Base-by-base conservation (phyloP, 2,113 vertebrate species). In the Caloenas nicobarica region DNA sequence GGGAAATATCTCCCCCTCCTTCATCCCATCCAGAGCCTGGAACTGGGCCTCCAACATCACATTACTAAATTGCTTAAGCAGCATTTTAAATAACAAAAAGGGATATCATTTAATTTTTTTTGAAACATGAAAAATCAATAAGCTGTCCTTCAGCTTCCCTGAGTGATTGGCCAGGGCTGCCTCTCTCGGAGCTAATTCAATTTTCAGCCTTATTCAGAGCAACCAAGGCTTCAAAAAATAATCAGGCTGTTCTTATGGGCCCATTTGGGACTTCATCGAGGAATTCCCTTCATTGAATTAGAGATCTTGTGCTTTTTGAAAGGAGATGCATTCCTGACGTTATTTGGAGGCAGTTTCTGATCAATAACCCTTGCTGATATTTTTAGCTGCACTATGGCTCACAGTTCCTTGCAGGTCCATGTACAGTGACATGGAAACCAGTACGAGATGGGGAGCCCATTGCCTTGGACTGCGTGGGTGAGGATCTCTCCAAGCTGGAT, bases 91-190 rank as follows among this genome's bases (percentile, higher is more conserved):
- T 98, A 98, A 98, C 97, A 96, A 96, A 96, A 97, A 93, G 93
- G 93, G 92, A 93, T 93, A 97, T 97, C 97, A 98, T 98, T 98
- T 98, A 96, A 98, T 98, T 97, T 97, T 95, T 65, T 98, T 96
- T 94, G 93, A 97, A 97, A 98, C 91, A 92, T 93, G 97, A 93
- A 97, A 97, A 97, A 98, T 98, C 98, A 97, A 98, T 98, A 98
- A 80, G 17, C 96, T 79, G 98, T 97, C 96, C 98, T 97, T 97
- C 97, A 97, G 96, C 93, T 50, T 91, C 95, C 86, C 81, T 89
- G 96, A 98, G 86, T 93, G 95, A 98, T 96, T 50, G 94, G 85
- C 96, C 66, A 78, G 85, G 84, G 79, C 25, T 71, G 46, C 24
- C 81, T 95, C 85, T 66, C 88, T 92, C 87, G 5, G 61, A 97